Conservation (phyloP, 2,797 vertebrate species). For the Macrochelys suwanniensis region DNA sequence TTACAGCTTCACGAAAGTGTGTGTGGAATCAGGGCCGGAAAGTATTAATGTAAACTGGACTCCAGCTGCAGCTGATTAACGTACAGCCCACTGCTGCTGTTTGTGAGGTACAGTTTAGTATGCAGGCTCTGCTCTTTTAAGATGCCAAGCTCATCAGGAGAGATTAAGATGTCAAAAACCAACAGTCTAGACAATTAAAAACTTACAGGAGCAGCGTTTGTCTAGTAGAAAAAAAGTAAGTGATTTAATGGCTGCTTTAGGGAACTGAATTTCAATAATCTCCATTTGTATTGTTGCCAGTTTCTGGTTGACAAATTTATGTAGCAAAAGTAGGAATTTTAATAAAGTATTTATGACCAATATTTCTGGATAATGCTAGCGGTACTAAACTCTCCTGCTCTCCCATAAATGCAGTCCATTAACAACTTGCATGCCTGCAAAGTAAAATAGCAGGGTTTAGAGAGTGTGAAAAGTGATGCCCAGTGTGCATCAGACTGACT, state of each 20-base stretch:
- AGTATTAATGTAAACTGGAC: not conserved
- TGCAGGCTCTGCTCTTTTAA: conserved; percentile 2
- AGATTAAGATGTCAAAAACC: conserved; percentile 59
- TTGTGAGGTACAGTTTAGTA: not conserved
- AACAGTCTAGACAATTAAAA: conserved; percentile 49
- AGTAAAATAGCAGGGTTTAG: not conserved
- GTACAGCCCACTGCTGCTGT: not conserved
- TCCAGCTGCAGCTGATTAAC: not conserved
- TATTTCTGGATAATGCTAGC: conserved; percentile 6
- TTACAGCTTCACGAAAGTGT: not conserved
- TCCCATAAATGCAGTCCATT: not conserved
- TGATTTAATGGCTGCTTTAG: conserved; percentile 40
- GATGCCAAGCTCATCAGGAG: not conserved
- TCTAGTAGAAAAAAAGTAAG: conserved; percentile 20
- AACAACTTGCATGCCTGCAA: not conserved
- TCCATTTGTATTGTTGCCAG: conserved; percentile 42
- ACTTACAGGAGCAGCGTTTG: not conserved
- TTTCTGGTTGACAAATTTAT: conserved; percentile 19
- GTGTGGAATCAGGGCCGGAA: not conserved
- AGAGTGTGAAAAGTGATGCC: not conserved
- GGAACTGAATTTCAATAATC: conserved; percentile 39
- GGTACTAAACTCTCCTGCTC: not conserved
- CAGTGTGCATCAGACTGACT: not conserved
- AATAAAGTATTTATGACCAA: conserved; percentile 13
- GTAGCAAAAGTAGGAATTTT: conserved; percentile 5